These are phyloP conservation scores for Caradrina clavipalpis DNA, from an alignment of 2,888 invertebrate genomes.

Conservation along the genomic window DNA sequence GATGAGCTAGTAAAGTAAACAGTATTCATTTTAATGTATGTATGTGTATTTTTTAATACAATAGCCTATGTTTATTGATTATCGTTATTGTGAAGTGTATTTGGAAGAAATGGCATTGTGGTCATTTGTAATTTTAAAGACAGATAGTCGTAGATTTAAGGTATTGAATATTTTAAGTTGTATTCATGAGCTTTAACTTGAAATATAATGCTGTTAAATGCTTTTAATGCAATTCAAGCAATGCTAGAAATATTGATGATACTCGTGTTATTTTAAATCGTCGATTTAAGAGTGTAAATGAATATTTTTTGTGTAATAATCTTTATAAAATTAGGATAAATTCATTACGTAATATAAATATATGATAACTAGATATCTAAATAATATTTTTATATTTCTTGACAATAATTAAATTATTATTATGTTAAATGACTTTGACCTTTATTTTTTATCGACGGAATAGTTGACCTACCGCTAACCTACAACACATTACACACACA, in stretches of 20 bases:
- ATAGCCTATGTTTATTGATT: background rate
- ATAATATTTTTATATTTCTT: constrained; percentile 21
- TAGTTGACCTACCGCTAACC: background rate
- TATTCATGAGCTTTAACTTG: constrained; percentile 22
- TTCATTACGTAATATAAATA: background rate
- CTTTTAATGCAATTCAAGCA: background rate
- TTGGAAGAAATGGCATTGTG: constrained; percentile 5
- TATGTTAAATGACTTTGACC: background rate
- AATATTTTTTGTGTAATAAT: constrained; percentile 14
- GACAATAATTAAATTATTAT: constrained; percentile 37
- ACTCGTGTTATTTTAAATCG: background rate
- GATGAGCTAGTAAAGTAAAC: constrained; percentile 65
- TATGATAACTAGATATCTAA: background rate
- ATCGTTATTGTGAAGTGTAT: constrained; percentile 5
- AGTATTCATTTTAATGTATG: too few relatives aligned
- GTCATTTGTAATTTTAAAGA: constrained; percentile 29
- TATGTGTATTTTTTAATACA: constrained; percentile 1
- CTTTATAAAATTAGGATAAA: constrained; percentile 11
- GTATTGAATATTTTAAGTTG: constrained; percentile 8
- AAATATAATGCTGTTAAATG: background rate
- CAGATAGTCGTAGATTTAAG: constrained; percentile 10
- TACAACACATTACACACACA: background rate
- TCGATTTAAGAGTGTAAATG: constrained; percentile 8
- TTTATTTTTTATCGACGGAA: background rate
- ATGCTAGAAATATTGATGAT: constrained; percentile 12